phyloP scores from a whole-genome alignment of 2,797 vertebrate species.

The Fringilla coelebs region DNA sequence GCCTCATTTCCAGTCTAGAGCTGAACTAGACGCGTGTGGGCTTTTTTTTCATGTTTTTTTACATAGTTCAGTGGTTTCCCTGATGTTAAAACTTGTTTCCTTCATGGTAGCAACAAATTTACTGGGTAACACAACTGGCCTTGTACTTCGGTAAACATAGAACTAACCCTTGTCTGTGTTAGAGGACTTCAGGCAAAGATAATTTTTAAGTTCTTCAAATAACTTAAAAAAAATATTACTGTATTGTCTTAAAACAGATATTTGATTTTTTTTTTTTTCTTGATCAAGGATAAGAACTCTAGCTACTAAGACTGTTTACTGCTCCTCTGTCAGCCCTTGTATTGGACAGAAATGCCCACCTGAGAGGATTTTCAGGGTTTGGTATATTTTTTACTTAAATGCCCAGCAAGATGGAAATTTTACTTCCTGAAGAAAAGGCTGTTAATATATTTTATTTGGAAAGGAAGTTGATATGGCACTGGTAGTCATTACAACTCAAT shows the following conservation, averaged over 20 bases:
- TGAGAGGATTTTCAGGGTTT: background rate
- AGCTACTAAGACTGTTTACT: background rate
- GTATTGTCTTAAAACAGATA: background rate
- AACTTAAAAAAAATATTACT: background rate
- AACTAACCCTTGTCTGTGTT: background rate
- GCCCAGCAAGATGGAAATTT: background rate
- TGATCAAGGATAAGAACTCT: background rate
- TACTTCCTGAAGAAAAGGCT: background rate
- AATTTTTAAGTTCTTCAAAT: background rate
- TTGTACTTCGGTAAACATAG: background rate
- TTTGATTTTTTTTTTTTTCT: background rate
- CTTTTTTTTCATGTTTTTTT: background rate
- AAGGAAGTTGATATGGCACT: background rate
- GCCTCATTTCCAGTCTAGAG: background rate
- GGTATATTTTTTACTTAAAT: background rate
- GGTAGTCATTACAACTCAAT: background rate
- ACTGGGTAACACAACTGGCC: background rate
- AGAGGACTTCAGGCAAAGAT: background rate
- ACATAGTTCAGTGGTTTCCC: background rate
- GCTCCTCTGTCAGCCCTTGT: background rate
- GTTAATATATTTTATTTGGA: background rate
- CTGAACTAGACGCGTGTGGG: accelerated
- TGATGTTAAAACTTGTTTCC: background rate
- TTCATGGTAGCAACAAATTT: background rate
- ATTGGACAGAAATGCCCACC: background rate